phyloP scores from a whole-genome alignment of 2,888 invertebrate species.

The Minunthozetes semirufus region DNA sequence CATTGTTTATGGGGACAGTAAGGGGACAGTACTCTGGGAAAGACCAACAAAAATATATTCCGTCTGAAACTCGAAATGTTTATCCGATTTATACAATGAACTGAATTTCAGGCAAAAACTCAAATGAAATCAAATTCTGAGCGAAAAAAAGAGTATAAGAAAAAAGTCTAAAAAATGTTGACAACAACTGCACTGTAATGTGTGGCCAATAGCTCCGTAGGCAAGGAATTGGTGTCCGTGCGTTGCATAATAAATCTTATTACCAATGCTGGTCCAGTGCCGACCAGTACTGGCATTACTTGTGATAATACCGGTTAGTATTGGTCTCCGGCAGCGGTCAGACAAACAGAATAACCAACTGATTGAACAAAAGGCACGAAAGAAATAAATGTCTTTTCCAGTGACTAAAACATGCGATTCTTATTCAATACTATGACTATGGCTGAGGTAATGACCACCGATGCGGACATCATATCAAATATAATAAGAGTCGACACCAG shows the following conservation, averaged over 20 bases:
- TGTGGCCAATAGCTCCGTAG: not conserved
- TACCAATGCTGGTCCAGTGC: conserved; percentile 19
- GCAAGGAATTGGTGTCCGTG: conserved; percentile 14
- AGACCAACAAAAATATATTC: not conserved
- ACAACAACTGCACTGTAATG: not conserved
- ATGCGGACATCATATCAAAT: not conserved
- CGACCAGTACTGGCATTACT: conserved; percentile 14
- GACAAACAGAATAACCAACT: conserved; percentile 23
- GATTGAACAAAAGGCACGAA: not conserved
- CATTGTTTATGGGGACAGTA: not conserved
- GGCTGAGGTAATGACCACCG: not conserved
- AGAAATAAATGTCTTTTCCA: conserved; percentile 17
- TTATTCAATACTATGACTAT: conserved; percentile 7
- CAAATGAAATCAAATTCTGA: not conserved
- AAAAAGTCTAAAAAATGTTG: not conserved
- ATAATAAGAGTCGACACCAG: not conserved
- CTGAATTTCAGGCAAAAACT: not conserved
- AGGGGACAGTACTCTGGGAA: not conserved
- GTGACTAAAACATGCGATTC: conserved; percentile 11
- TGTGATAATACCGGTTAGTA: conserved; percentile 13
- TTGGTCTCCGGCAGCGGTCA: conserved; percentile 15
- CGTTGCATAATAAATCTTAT: conserved; percentile 13
- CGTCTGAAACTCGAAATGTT: not conserved
- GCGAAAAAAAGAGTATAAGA: not conserved
- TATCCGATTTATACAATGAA: not conserved